Evolutionary conservation across 2,113 vertebrate species (phyloP).

Genomic region (Ahaetulla prasina): DNA sequence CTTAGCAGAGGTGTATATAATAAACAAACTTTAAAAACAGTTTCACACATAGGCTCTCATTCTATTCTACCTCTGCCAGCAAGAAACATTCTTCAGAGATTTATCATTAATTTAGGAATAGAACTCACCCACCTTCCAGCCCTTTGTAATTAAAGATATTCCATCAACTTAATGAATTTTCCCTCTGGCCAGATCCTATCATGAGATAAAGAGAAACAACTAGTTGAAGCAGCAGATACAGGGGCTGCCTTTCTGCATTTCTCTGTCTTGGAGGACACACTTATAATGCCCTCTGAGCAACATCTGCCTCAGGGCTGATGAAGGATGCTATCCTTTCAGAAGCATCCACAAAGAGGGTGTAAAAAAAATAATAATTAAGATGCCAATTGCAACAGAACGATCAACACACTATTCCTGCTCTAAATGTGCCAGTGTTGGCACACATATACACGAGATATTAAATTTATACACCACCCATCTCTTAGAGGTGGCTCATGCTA

Average conservation of each 20-base stretch:
- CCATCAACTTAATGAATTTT: background rate
- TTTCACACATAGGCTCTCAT: background rate
- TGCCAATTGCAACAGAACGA: background rate
- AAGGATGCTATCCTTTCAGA: background rate
- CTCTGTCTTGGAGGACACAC: background rate
- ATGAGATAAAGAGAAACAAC: background rate
- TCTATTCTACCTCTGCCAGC: background rate
- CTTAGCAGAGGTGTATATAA: background rate
- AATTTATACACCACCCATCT: background rate
- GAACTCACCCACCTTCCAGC: background rate
- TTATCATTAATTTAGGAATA: background rate
- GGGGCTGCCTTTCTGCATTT: background rate
- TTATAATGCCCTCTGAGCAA: background rate
- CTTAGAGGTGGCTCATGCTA: background rate
- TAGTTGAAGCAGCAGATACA: background rate
- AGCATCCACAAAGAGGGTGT: background rate
- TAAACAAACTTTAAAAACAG: conserved; percentile 14
- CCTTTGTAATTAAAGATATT: background rate
- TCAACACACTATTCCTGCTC: background rate
- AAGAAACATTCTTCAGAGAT: background rate
- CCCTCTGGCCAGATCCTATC: background rate
- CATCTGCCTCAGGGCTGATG: background rate
- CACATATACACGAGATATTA: background rate
- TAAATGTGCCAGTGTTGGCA: background rate
- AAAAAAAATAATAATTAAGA: background rate